A percentile compares a stretch with the other conserved stretches of the same genome.
Conservation (phyloP, 2,888 invertebrate species). For the Caenorhabditis becei region DNA sequence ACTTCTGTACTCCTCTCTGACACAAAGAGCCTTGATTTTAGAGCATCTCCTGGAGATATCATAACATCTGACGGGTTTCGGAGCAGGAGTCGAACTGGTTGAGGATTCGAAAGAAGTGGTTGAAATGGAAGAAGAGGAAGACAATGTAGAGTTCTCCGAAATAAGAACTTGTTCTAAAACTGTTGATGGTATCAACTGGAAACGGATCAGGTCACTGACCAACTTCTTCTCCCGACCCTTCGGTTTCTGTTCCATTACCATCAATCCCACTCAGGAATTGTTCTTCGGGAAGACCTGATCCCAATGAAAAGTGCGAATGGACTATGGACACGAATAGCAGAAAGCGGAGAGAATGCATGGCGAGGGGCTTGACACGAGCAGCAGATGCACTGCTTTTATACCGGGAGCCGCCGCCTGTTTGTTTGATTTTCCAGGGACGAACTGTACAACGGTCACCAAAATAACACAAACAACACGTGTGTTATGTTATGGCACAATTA, state of each 20-base stretch:
- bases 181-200: not conserved
- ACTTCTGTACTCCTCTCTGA: constrained; percentile 19
- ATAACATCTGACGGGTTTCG: constrained; percentile 36
- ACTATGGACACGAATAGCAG: constrained; percentile 12
- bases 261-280: constrained; percentile 16
- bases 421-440: constrained; percentile 36
- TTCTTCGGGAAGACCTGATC: constrained; percentile 20
- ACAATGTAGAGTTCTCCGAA: constrained; percentile 14
- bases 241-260: constrained; percentile 1
- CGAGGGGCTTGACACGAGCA: constrained; percentile 12
- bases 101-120: not conserved
- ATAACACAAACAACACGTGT: constrained; percentile 36
- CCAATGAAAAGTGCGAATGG: not conserved
- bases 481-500: constrained; percentile 11
- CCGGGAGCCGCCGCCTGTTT: constrained; percentile 27
- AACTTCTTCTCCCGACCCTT: constrained; percentile 49
- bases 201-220: constrained; percentile 2
- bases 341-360: constrained; percentile 16
- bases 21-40: constrained; percentile 30
- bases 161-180: constrained; percentile 30
- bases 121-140: not conserved
- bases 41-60: constrained; percentile 48
- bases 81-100: not conserved
- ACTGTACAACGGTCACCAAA: constrained; percentile 41
- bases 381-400: constrained; percentile 11